Evolutionary conservation across 1,140 invertebrate genomes (phyloP).

Genomic region (Zaprionus vittiger): DNA sequence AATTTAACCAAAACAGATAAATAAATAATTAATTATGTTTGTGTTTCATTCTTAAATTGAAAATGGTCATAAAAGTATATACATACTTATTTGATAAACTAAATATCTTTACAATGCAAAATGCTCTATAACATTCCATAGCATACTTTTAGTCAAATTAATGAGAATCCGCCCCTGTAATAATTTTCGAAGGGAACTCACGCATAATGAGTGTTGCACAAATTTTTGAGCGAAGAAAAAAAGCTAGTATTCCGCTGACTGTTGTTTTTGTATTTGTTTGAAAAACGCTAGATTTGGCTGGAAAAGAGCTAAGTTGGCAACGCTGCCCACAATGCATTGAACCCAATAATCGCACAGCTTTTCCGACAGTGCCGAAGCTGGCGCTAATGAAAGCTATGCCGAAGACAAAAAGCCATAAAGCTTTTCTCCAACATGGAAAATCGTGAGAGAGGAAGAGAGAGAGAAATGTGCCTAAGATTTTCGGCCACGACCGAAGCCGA

Average conservation of each 20-base stretch:
- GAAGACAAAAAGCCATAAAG: slow-evolving; percentile 25
- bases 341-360: slow-evolving; percentile 34
- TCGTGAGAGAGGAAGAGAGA: not conserved
- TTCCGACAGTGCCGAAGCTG: slow-evolving; percentile 6
- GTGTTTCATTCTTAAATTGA: too few relatives aligned
- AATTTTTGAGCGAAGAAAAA: too few relatives aligned
- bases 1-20: too few relatives aligned
- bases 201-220: slow-evolving; percentile 21
- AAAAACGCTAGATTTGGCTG: too few relatives aligned
- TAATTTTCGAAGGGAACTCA: slow-evolving; percentile 12
- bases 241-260: too few relatives aligned
- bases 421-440: slow-evolving; percentile 68
- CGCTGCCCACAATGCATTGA: slow-evolving; percentile 47
- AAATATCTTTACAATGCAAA: too few relatives aligned
- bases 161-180: slow-evolving; percentile 38
- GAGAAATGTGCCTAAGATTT: slow-evolving; percentile 8
- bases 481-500: slow-evolving; percentile 16
- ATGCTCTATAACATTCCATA: not conserved
- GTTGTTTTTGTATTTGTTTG: too few relatives aligned
- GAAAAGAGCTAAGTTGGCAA: too few relatives aligned
- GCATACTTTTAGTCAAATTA: slow-evolving; percentile 1
- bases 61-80: too few relatives aligned
- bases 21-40: too few relatives aligned
- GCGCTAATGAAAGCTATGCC: slow-evolving; percentile 13
- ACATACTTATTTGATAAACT: too few relatives aligned